Evolutionary conservation across 2,113 vertebrate genomes (phyloP).

Genomic region (Anseranas semipalmata): DNA sequence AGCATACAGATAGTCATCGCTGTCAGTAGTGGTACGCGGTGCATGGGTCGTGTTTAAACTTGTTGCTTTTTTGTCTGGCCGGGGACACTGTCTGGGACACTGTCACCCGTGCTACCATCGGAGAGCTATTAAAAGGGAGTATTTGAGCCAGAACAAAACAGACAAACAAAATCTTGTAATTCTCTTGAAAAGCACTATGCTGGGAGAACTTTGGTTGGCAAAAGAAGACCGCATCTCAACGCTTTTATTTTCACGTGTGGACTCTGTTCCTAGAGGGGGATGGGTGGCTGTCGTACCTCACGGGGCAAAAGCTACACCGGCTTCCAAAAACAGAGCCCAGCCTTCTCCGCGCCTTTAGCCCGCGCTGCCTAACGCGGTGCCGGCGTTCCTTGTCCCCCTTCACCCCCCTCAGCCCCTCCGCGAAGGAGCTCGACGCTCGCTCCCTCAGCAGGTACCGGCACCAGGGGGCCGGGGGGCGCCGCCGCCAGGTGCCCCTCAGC

Average conservation of each 20-base stretch:
- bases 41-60: neutral
- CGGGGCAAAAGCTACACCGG: no score
- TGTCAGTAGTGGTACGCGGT: fast-evolving
- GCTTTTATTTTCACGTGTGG: fast-evolving
- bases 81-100: no score
- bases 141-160: neutral
- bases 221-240: fast-evolving
- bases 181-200: neutral
- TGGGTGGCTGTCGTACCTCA: neutral
- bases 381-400: no score
- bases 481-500: no score
- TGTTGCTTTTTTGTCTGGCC: neutral
- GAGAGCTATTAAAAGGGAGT: neutral
- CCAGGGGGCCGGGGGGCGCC: no score
- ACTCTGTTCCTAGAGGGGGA: neutral
- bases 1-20: neutral
- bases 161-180: neutral
- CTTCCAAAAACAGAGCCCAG: no score
- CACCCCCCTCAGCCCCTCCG: no score
- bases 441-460: no score
- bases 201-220: neutral
- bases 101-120: neutral
- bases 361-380: no score
- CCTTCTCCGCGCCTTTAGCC: no score
- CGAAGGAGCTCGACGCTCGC: no score